Conservation (phyloP, 2,797 vertebrate species). For the Thalassophryne amazonica region DNA sequence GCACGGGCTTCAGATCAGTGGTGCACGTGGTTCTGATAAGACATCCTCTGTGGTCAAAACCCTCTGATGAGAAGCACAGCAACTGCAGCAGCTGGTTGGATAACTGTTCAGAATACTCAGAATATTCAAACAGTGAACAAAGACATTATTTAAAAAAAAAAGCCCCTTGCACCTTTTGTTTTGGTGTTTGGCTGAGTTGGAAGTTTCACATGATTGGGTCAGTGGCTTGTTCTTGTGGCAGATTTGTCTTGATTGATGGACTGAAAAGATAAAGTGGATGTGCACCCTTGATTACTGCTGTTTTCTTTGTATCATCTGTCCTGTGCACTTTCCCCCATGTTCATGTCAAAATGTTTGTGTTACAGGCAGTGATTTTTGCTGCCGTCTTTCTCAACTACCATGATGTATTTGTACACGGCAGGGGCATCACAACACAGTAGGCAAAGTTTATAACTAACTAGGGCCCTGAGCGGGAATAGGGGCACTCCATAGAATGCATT, state of each 20-base stretch:
- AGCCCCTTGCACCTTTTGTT: slow-evolving; percentile 23
- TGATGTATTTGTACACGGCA: too few species aligned
- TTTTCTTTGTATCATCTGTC: slow-evolving; percentile 16
- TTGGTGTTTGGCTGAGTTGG: slow-evolving; percentile 17
- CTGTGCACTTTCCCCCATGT: background rate
- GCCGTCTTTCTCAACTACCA: background rate
- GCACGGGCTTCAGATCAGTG: slow-evolving; percentile 43
- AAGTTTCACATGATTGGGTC: slow-evolving; percentile 11
- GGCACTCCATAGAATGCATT: too few species aligned
- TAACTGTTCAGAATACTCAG: slow-evolving; percentile 21
- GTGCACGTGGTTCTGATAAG: slow-evolving; percentile 49
- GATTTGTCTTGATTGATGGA: slow-evolving; percentile 14
- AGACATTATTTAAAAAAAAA: slow-evolving; percentile 37
- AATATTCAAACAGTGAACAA: slow-evolving; percentile 22
- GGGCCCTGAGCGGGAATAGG: too few species aligned
- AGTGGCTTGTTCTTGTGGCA: slow-evolving; percentile 12
- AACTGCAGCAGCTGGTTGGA: slow-evolving; percentile 10
- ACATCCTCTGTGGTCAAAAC: slow-evolving; percentile 52
- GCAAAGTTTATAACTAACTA: too few species aligned
- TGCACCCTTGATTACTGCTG: slow-evolving; percentile 19
- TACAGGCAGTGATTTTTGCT: background rate
- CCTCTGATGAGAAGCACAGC: slow-evolving; percentile 41
- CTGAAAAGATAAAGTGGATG: slow-evolving; percentile 42
- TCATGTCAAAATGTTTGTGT: background rate
- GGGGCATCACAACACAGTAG: too few species aligned